Evolutionary conservation across 2,888 invertebrate species (phyloP).

Genomic region (Vesta saturnalis): DNA sequence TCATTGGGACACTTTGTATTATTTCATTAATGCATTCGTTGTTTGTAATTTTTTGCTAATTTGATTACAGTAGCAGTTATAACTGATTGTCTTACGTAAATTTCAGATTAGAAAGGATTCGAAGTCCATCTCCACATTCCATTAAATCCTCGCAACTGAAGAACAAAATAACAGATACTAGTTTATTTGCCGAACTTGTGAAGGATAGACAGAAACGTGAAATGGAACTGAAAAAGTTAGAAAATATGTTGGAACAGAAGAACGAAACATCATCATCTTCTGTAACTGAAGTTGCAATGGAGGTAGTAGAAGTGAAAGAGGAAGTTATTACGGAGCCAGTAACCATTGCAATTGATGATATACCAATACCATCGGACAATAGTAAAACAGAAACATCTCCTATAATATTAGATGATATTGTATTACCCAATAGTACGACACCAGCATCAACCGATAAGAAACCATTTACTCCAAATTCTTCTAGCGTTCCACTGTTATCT

Average conservation of each 20-base stretch:
- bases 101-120: conserved; percentile 48
- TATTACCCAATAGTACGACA: conserved; percentile 45
- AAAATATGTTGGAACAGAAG: conserved; percentile 75
- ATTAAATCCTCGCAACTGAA: conserved; percentile 70
- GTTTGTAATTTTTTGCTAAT: background rate
- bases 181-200: conserved; percentile 88
- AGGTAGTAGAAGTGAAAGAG: conserved; percentile 50
- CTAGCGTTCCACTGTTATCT: conserved; percentile 24
- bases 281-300: conserved; percentile 53
- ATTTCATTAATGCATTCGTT: background rate
- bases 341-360: conserved; percentile 71
- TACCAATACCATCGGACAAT: conserved; percentile 73
- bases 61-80: no score
- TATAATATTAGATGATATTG: conserved; percentile 53
- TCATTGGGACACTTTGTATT: no score
- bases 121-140: conserved; percentile 61
- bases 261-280: conserved; percentile 62
- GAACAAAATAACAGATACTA: conserved; percentile 88
- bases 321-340: conserved; percentile 41
- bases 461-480: conserved; percentile 13
- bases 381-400: conserved; percentile 40
- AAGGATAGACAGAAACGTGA: conserved; percentile 86
- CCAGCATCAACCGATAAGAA: background rate
- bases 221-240: conserved; percentile 75
- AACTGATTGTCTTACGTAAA: conserved; percentile 15